Conservation (phyloP, 2,113 vertebrate genomes). For the Thunnus maccoyii region DNA sequence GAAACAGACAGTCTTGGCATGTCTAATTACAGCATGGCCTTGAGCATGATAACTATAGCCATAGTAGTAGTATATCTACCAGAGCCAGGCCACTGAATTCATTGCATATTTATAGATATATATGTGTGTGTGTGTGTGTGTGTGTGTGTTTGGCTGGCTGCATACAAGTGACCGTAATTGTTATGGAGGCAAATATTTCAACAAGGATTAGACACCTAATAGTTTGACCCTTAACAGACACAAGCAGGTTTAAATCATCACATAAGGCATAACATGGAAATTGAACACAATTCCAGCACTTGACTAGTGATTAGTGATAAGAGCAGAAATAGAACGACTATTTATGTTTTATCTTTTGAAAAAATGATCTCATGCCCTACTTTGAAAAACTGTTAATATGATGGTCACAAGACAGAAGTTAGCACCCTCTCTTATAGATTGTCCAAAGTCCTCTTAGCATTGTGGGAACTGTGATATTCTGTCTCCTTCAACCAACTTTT, state of each 20-base stretch:
- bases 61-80: background rate
- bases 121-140: too few species aligned
- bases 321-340: background rate
- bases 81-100: background rate
- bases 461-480: background rate
- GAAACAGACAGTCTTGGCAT: slow-evolving; percentile 44
- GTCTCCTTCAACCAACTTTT: background rate
- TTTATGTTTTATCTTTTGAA: background rate
- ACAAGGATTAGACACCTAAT: background rate
- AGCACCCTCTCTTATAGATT: background rate
- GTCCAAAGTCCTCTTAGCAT: background rate
- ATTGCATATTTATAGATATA: slow-evolving; percentile 23
- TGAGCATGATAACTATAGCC: slow-evolving; percentile 27
- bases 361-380: background rate
- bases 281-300: background rate
- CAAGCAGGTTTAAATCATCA: background rate
- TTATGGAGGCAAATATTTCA: slow-evolving; percentile 1
- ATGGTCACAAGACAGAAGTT: background rate
- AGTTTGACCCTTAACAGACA: background rate
- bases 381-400: background rate
- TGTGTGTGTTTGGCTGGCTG: background rate
- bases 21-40: slow-evolving; percentile 55
- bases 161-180: background rate
- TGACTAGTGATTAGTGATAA: background rate
- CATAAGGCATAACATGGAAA: background rate